Base-by-base conservation (phyloP, 2,113 vertebrate species). In the Aldabrachelys gigantea region DNA sequence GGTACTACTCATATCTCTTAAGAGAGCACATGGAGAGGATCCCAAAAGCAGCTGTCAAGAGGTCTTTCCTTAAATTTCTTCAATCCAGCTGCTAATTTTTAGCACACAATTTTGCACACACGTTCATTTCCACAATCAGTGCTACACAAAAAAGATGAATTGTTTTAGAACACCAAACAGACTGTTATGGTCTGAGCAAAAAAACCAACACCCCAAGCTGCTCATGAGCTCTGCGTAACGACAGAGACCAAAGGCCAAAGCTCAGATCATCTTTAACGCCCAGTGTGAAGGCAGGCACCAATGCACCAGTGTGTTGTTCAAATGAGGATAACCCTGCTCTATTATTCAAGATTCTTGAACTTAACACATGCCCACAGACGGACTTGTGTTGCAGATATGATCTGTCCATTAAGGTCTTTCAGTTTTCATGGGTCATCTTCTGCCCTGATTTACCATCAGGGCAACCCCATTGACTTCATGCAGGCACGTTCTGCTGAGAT, bases 211-310 rank as follows among this genome's bases (percentile, higher is more conserved):
- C 16, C 44, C 95, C 69, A 57, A 25, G 78, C 47, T n/a, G 38
- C 65, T 96, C 92, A 44, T 2, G 69, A 57, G 87, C 86, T 89
- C 80, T 29, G 8, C 11, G 90, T 94, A 89, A 95, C 95, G 95
- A 93, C 91, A 92, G 79, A 90, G 22, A 93, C 22, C 29, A 62
- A 69, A 10, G 54, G 6, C 50, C 69, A 90, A 86, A 82, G 62
- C 21, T 85, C 93, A 52, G 69, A 27, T 41, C 0, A 59, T 21
- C 75, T 62, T 93, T 44, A 94, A 54, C 27, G 57, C 91, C 49
- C 83, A 93, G 90, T 59, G 29, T 14, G 38, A 44, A 44, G 78
- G 24, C 25, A 41, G 75, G 38, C 19, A 78, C 41, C 75, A 44
- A 41, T 44, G 19, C 75, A 80, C 16, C 44, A 38, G 65, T n/a